These are phyloP conservation scores for Aldabrachelys gigantea DNA, from an alignment of 2,113 vertebrate species.

Conservation along the genomic window DNA sequence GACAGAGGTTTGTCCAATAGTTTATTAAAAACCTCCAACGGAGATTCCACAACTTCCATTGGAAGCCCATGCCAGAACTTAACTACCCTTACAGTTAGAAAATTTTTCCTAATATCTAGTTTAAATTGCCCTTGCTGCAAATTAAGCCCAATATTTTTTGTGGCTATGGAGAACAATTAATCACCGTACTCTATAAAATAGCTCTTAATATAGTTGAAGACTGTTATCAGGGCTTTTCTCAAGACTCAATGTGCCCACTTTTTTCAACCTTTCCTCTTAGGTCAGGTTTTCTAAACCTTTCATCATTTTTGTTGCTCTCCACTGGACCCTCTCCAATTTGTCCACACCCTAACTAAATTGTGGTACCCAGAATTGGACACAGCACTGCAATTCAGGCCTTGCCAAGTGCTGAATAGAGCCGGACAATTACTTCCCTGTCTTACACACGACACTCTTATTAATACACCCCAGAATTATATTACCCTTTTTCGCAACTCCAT, in stretches of 20 bases:
- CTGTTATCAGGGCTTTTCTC: neutral
- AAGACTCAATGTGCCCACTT: neutral
- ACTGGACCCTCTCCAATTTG: neutral
- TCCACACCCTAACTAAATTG: neutral
- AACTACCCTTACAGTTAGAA: neutral
- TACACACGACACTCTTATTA: neutral
- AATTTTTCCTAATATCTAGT: neutral
- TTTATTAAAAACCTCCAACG: neutral
- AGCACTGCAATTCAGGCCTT: neutral
- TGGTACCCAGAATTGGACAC: neutral
- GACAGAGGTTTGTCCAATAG: neutral
- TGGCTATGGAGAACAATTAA: neutral
- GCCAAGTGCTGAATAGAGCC: neutral
- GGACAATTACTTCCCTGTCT: neutral
- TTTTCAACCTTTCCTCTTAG: neutral
- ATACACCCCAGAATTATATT: neutral
- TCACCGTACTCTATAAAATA: neutral
- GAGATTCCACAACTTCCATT: neutral
- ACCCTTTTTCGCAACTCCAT: neutral
- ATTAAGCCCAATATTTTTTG: neutral
- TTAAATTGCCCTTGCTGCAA: neutral
- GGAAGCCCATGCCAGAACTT: neutral
- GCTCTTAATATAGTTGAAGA: neutral
- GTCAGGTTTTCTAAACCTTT: neutral
- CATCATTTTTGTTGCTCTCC: neutral